phyloP scores from a whole-genome alignment of 2,888 invertebrate genomes.

The Hypomecis punctinalis region DNA sequence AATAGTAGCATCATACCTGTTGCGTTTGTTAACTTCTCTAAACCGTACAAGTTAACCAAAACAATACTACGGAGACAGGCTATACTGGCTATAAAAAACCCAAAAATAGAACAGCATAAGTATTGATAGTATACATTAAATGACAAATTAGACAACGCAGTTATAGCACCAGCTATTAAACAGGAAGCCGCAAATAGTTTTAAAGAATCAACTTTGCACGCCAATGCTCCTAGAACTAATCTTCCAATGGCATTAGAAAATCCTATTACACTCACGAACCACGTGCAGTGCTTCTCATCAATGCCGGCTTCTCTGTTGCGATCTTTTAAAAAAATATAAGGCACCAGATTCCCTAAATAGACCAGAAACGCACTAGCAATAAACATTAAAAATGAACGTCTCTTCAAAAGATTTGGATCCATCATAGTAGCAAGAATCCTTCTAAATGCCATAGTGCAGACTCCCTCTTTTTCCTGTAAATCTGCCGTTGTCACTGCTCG shows the following conservation, averaged over 20 bases:
- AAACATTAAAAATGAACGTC: conserved; percentile 63
- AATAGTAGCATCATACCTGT: conserved; percentile 74
- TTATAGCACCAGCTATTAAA: conserved; percentile 59
- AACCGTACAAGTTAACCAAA: conserved; percentile 71
- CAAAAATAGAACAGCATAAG: conserved; percentile 63
- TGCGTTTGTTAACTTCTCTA: conserved; percentile 76
- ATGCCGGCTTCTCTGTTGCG: conserved; percentile 64
- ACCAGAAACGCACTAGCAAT: conserved; percentile 63
- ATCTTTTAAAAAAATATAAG: conserved; percentile 70
- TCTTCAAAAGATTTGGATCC: conserved; percentile 69
- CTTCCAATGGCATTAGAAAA: conserved; percentile 67
- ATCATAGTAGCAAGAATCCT: conserved; percentile 78
- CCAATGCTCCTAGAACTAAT: conserved; percentile 61
- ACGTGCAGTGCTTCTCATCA: conserved; percentile 57
- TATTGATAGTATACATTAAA: conserved; percentile 69
- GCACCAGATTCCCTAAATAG: conserved; percentile 70
- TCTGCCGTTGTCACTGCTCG: conserved; percentile 72
- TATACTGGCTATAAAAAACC: conserved; percentile 63
- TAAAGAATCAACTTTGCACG: conserved; percentile 62
- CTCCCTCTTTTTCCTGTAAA: conserved; percentile 66
- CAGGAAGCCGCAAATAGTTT: conserved; percentile 53
- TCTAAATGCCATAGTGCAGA: conserved; percentile 73
- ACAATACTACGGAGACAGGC: conserved; percentile 66
- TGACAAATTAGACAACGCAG: conserved; percentile 63
- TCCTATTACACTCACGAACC: conserved; percentile 72